Conservation (phyloP, 2,797 vertebrate genomes). For the Crocodylus rhombifer region DNA sequence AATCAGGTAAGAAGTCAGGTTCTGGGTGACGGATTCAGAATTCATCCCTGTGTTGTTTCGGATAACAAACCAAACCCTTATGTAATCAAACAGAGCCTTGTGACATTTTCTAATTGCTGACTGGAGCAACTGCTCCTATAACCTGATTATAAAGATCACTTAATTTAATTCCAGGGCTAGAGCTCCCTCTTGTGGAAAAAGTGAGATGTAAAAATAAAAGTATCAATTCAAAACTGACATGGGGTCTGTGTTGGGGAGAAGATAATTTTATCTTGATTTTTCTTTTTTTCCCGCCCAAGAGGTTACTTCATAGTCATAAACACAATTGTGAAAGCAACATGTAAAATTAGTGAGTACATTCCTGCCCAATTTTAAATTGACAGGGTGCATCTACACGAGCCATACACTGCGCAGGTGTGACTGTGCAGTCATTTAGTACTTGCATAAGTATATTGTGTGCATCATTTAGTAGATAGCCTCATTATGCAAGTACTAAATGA, state of each 20-base stretch:
- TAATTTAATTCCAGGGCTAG: background rate
- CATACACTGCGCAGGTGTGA: too few relatives aligned
- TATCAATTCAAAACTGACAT: rapidly evolving
- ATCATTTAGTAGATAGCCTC: too few relatives aligned
- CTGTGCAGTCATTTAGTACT: too few relatives aligned
- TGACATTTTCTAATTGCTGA: background rate
- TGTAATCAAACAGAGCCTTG: too few relatives aligned
- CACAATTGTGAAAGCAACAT: background rate
- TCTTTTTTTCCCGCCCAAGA: background rate
- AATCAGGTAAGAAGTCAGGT: background rate
- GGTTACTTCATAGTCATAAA: background rate
- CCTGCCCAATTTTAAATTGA: background rate
- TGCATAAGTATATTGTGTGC: too few relatives aligned
- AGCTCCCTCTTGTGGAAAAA: constrained; percentile 74
- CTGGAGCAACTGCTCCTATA: background rate
- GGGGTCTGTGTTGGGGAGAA: background rate
- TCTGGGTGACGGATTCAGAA: background rate
- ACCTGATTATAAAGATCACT: background rate
- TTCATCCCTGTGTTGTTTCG: background rate
- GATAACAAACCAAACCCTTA: background rate
- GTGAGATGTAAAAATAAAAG: background rate
- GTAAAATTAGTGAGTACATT: background rate
- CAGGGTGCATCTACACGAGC: background rate
- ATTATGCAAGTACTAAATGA: too few relatives aligned
- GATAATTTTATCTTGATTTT: background rate